Evolutionary conservation across 2,888 invertebrate species (phyloP).

Genomic region (Oligia fasciuncula): DNA sequence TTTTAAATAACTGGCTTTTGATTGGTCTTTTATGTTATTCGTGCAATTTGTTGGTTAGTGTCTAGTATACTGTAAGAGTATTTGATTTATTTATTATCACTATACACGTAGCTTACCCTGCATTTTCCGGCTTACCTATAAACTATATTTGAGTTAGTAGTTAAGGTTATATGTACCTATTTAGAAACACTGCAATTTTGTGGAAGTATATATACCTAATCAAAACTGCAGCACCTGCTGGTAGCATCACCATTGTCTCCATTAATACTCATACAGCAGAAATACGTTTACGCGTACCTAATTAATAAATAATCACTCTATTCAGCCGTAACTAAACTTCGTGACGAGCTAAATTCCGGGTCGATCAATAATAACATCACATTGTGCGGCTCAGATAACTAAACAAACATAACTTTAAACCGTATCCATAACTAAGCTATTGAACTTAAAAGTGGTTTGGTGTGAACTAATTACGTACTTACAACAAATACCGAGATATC

Average conservation of each 20-base stretch:
- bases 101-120: background rate
- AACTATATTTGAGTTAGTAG: background rate
- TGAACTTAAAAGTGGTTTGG: too few relatives aligned
- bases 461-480: too few relatives aligned
- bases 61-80: background rate
- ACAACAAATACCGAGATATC: too few relatives aligned
- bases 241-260: background rate
- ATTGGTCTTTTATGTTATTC: constrained; percentile 71
- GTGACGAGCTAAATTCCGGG: background rate
- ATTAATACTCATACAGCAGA: background rate
- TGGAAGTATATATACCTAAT: background rate
- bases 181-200: background rate
- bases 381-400: background rate
- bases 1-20: constrained; percentile 71
- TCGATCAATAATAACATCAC: background rate
- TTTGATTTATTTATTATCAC: too few relatives aligned
- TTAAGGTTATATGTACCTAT: background rate
- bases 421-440: too few relatives aligned
- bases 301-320: background rate
- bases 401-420: background rate
- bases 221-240: too few relatives aligned
- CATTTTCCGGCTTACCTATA: background rate
- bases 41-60: constrained; percentile 58
- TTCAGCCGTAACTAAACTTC: background rate
- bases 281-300: background rate